These are phyloP conservation scores for Lacerta bilineata DNA, from an alignment of 2,797 vertebrate species.

Conservation along the genomic window DNA sequence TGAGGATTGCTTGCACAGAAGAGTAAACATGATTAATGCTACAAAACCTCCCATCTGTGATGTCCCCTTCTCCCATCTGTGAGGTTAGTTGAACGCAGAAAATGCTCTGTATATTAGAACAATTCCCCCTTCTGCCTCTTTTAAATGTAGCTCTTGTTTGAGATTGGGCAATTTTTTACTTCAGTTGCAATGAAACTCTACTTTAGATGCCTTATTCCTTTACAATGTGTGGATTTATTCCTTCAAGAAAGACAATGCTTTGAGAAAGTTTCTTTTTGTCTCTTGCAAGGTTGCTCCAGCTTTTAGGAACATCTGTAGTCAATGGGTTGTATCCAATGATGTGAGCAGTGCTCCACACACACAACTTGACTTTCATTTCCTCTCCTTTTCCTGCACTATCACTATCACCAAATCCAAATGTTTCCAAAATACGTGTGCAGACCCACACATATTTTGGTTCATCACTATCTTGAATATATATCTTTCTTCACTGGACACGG, in stretches of 20 bases:
- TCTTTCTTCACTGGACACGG: too few species aligned
- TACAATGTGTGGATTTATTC: not conserved
- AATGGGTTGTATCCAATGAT: too few species aligned
- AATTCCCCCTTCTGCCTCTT: not conserved
- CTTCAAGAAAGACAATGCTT: not conserved
- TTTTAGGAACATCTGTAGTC: not conserved
- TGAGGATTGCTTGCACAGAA: not conserved
- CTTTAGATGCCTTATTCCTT: not conserved
- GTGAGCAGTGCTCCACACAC: too few species aligned
- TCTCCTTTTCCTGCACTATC: too few species aligned
- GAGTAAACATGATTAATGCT: constrained; percentile 9
- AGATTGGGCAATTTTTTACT: not conserved
- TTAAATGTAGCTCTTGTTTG: not conserved
- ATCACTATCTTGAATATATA: too few species aligned
- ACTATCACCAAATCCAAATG: too few species aligned
- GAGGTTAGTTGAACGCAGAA: not conserved
- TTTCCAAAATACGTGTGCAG: too few species aligned
- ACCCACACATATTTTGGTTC: too few species aligned
- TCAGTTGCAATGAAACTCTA: not conserved
- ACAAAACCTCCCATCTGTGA: constrained; percentile 5
- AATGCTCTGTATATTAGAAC: not conserved
- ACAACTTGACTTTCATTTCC: too few species aligned
- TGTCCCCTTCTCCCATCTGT: constrained; percentile 18
- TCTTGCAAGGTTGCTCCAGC: not conserved
- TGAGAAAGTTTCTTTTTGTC: not conserved